Evolutionary conservation across 1,140 invertebrate species (phyloP).

Genomic region (Heliconius hewitsoni): DNA sequence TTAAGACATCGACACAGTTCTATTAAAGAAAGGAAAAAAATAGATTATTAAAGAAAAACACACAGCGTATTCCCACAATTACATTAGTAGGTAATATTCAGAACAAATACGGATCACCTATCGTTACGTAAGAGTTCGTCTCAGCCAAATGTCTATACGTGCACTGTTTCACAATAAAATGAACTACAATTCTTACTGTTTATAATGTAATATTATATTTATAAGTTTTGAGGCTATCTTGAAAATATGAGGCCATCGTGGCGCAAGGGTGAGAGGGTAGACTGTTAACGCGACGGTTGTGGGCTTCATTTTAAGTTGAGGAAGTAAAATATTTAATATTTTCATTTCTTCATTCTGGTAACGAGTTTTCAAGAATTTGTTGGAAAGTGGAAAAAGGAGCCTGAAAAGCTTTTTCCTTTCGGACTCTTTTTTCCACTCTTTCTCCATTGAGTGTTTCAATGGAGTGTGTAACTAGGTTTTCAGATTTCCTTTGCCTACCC

Average conservation of each 20-base stretch:
- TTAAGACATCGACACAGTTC: neutral
- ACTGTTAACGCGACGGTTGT: neutral
- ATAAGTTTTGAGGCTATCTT: no score
- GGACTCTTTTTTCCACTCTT: no score
- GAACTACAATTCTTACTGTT: neutral
- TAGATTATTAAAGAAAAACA: neutral
- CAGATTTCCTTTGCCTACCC: neutral
- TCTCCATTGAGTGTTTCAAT: no score
- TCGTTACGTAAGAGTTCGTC: neutral
- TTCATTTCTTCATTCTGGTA: no score
- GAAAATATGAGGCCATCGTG: neutral
- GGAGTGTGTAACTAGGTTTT: neutral
- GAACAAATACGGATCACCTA: neutral
- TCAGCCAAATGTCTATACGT: slow-evolving; percentile 4
- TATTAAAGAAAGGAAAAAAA: neutral
- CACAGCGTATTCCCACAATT: neutral
- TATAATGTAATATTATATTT: no score
- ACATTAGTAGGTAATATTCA: neutral
- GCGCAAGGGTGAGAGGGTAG: neutral
- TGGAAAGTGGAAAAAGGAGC: no score
- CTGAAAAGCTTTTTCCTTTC: no score
- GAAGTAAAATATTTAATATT: neutral
- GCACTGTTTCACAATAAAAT: neutral
- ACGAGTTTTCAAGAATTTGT: no score
- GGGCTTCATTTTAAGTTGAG: neutral